Percentiles rank a stretch among this genome's conserved stretches.
These are phyloP conservation scores for Leucophora obtusa DNA, from an alignment of 2,888 invertebrate species.

Conservation along the genomic window DNA sequence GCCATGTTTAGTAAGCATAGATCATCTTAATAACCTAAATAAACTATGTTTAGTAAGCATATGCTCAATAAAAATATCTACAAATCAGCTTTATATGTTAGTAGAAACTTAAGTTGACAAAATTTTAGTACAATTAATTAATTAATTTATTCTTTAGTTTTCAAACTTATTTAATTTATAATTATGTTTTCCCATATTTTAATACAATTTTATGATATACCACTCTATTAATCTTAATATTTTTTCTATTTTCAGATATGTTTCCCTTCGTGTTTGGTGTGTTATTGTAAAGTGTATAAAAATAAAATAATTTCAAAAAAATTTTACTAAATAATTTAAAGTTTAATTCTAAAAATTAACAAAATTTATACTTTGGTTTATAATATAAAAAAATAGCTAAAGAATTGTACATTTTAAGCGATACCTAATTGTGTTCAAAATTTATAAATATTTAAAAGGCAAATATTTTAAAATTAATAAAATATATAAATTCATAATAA, in stretches of 20 bases:
- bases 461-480: conserved; percentile 25
- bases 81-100: too few species aligned
- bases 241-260: conserved; percentile 53
- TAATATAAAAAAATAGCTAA: conserved; percentile 37
- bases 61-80: too few species aligned
- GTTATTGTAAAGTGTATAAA: conserved; percentile 67
- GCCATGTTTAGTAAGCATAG: too few species aligned
- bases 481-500: conserved; percentile 13
- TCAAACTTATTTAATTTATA: background rate
- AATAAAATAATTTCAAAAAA: conserved; percentile 26
- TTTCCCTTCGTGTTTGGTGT: conserved; percentile 27
- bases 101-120: too few species aligned
- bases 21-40: too few species aligned
- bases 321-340: conserved; percentile 33
- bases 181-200: background rate
- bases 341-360: conserved; percentile 33
- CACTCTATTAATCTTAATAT: background rate
- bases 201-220: background rate
- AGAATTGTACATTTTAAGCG: conserved; percentile 65
- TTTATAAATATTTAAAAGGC: conserved; percentile 36
- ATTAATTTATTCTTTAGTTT: too few species aligned
- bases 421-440: conserved; percentile 68
- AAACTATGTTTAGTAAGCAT: too few species aligned
- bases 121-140: too few species aligned
- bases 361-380: conserved; percentile 43